Conservation (phyloP, 2,113 vertebrate species). For the Chaetodon trifascialis region DNA sequence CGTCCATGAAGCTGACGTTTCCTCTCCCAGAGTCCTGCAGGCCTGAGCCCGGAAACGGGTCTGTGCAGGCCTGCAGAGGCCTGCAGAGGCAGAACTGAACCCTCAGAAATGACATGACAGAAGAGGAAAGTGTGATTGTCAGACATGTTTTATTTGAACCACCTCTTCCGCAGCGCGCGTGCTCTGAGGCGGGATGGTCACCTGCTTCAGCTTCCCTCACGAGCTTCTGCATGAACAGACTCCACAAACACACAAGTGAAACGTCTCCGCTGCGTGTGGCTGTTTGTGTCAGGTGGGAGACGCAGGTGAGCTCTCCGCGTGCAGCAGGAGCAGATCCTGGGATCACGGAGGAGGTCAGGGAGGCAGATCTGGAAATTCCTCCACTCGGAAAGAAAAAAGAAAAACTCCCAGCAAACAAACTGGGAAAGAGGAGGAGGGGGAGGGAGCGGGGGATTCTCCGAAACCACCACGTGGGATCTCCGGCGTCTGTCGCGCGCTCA, state of each 20-base stretch:
- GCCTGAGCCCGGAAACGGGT: too few species aligned
- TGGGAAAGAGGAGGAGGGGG: constrained; percentile 7
- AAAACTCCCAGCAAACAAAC: constrained; percentile 66
- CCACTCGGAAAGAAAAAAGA: not conserved
- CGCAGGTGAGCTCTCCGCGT: too few species aligned
- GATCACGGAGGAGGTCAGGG: not conserved
- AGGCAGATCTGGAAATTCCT: constrained; percentile 71
- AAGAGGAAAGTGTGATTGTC: too few species aligned
- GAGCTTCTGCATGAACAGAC: not conserved
- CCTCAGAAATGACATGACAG: too few species aligned
- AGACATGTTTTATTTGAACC: not conserved
- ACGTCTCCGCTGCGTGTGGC: not conserved
- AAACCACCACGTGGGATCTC: constrained; percentile 79
- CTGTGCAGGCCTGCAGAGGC: too few species aligned
- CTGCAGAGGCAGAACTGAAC: too few species aligned
- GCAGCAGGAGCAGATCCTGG: not conserved
- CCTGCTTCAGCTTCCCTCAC: constrained; percentile 17
- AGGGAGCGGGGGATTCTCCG: constrained; percentile 69
- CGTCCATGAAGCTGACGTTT: too few species aligned
- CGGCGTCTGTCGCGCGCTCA: constrained; percentile 16
- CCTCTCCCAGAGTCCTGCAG: too few species aligned
- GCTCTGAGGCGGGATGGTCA: constrained; percentile 32
- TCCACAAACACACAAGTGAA: not conserved
- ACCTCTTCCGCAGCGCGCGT: constrained; percentile 29
- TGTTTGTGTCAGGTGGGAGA: not conserved